A percentile compares a stretch with the other conserved stretches of the same genome.
phyloP scores from a whole-genome alignment of 2,797 vertebrate genomes.

The Lutjanus argentimaculatus region DNA sequence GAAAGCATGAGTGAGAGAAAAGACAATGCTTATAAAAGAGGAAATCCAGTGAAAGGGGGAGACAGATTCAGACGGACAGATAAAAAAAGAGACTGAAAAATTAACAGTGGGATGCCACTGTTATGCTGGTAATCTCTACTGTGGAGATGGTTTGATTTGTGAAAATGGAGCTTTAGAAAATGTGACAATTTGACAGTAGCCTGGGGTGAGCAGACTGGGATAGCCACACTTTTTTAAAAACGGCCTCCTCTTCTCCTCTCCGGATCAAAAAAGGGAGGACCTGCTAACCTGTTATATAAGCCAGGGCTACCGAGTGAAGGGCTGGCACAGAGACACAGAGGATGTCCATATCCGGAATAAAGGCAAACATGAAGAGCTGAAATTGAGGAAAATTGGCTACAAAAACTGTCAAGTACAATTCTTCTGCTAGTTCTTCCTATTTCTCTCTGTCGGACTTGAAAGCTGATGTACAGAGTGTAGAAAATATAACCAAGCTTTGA shows the following conservation, averaged over 20 bases:
- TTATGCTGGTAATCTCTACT: constrained; percentile 46
- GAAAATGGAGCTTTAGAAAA: constrained; percentile 62
- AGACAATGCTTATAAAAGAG: not conserved
- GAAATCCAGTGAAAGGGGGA: constrained; percentile 10
- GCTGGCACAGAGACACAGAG: constrained; percentile 24
- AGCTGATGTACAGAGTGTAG: constrained; percentile 10
- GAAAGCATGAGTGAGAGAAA: not conserved
- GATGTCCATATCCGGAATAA: constrained; percentile 20
- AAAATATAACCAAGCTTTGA: constrained; percentile 15
- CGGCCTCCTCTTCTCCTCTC: constrained; percentile 15
- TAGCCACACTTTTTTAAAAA: constrained; percentile 17
- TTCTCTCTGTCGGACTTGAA: constrained; percentile 33
- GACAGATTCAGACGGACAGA: constrained; percentile 38
- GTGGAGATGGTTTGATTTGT: constrained; percentile 60
- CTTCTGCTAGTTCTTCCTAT: constrained; percentile 1
- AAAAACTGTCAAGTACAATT: constrained; percentile 48
- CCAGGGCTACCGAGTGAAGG: constrained; percentile 13
- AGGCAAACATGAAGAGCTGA: constrained; percentile 34
- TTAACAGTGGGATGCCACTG: constrained; percentile 38
- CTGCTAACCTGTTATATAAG: constrained; percentile 54
- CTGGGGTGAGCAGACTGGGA: constrained; percentile 54
- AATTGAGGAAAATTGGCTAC: constrained; percentile 50
- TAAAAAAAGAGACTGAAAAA: constrained; percentile 7
- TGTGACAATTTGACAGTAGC: constrained; percentile 70
- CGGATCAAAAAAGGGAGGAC: constrained; percentile 44